These are phyloP conservation scores for Pitta sordida DNA, from an alignment of 2,113 vertebrate species.

Conservation along the genomic window DNA sequence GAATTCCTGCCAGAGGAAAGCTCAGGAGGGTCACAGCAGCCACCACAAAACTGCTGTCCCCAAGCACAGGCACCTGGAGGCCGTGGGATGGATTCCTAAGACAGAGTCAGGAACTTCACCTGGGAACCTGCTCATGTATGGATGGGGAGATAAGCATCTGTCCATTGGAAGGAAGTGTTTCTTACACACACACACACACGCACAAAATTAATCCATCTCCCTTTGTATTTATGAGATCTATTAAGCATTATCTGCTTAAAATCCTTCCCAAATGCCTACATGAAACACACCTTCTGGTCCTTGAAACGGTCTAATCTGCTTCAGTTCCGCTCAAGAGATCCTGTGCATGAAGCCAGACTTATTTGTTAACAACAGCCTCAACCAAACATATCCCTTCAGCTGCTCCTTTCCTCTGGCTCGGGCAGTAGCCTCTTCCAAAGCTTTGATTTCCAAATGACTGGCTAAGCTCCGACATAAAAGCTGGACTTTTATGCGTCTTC, in stretches of 20 bases:
- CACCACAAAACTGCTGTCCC: neutral
- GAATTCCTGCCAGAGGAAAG: neutral
- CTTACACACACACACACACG: too few species aligned
- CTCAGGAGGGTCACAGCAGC: accelerated
- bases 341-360: neutral
- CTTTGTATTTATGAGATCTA: neutral
- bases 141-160: neutral
- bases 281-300: neutral
- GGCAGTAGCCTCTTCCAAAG: neutral
- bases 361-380: neutral
- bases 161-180: neutral
- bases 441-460: constrained; percentile 1
- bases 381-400: neutral
- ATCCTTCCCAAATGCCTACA: neutral
- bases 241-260: neutral
- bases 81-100: accelerated
- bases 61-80: neutral
- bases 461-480: neutral
- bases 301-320: neutral
- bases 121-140: neutral
- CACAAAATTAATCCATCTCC: neutral
- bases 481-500: neutral
- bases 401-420: neutral
- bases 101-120: neutral
- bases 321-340: neutral